These are phyloP conservation scores for Saturnia japonica DNA, from an alignment of 2,888 invertebrate genomes.

Conservation along the genomic window DNA sequence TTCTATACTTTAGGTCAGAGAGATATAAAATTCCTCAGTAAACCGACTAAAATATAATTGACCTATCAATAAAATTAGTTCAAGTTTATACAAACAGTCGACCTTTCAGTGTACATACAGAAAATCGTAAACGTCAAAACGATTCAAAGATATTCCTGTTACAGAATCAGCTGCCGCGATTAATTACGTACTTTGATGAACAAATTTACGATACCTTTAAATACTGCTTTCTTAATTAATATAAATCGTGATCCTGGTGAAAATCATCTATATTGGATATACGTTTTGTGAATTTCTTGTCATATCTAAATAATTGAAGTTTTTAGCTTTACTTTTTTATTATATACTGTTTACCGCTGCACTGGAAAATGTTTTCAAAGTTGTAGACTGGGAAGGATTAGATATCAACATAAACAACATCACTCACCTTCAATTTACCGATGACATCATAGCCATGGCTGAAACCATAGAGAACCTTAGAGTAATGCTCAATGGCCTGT, in stretches of 20 bases:
- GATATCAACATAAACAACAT: no score
- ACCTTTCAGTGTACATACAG: neutral
- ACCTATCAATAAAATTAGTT: neutral
- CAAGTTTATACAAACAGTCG: neutral
- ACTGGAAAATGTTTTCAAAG: no score
- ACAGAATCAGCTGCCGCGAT: slow-evolving; percentile 8
- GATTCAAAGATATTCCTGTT: neutral
- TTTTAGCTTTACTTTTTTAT: no score
- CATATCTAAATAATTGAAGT: no score
- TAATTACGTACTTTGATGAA: slow-evolving; percentile 4
- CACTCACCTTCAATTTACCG: no score
- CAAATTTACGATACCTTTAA: neutral
- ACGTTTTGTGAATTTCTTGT: neutral
- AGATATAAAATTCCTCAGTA: neutral
- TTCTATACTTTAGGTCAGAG: neutral
- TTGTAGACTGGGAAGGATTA: no score
- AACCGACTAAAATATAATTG: neutral
- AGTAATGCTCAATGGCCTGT: no score
- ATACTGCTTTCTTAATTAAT: neutral
- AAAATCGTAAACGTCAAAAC: slow-evolving; percentile 13
- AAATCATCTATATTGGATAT: neutral
- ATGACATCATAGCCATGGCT: no score
- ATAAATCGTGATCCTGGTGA: neutral
- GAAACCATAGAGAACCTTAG: no score
- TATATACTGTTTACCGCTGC: no score